phyloP scores from a whole-genome alignment of 1,140 invertebrate species.

The Sycophila sp. region DNA sequence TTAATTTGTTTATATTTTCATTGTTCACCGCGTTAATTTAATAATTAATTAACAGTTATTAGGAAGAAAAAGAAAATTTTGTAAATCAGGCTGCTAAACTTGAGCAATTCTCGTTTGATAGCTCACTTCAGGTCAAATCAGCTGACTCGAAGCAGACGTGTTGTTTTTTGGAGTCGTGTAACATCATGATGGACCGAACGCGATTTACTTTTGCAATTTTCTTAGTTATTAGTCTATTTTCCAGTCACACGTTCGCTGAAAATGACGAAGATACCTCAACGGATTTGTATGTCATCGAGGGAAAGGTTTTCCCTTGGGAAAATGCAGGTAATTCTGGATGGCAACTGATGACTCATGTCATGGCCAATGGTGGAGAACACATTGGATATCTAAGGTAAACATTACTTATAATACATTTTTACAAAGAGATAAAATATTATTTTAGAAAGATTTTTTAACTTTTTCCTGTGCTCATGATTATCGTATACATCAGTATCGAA shows the following conservation, averaged over 20 bases:
- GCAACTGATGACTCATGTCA: conserved; percentile 81
- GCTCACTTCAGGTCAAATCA: not conserved
- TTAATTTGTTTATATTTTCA: too few species aligned
- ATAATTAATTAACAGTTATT: too few species aligned
- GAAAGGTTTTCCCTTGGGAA: conserved; percentile 81
- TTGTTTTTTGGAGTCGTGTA: not conserved
- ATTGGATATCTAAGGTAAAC: conserved; percentile 81
- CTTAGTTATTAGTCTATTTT: conserved; percentile 41
- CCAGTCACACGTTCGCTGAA: conserved; percentile 47
- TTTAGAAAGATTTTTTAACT: too few species aligned
- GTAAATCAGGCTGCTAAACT: not conserved
- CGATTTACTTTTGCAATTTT: conserved; percentile 33
- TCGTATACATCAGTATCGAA: too few species aligned
- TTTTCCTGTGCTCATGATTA: too few species aligned
- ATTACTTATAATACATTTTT: too few species aligned
- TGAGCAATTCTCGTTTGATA: too few species aligned
- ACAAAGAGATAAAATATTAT: too few species aligned
- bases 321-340: conserved; percentile 71
- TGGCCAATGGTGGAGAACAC: conserved; percentile 88
- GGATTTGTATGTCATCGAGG: conserved; percentile 79
- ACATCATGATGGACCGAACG: not conserved
- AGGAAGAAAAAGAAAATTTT: not conserved
- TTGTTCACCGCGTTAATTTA: too few species aligned
- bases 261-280: conserved; percentile 70
- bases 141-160: conserved; percentile 23